Evolutionary conservation across 2,797 vertebrate species (phyloP).

Genomic region (Champsocephalus esox): DNA sequence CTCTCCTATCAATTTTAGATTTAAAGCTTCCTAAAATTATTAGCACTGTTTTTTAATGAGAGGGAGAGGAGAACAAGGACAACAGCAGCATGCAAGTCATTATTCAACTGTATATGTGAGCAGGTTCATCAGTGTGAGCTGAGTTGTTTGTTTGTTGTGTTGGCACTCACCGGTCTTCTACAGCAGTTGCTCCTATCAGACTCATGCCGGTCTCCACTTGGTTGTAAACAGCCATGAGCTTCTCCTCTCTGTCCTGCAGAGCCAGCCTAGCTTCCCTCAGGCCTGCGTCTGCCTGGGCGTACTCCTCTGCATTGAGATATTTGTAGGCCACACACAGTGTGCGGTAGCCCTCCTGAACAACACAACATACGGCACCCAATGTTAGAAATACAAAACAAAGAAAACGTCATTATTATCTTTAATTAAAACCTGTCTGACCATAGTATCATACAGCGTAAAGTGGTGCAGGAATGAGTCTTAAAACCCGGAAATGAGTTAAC

Average conservation of each 20-base stretch:
- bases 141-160: neutral
- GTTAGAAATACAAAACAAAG: neutral
- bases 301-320: slow-evolving; percentile 87
- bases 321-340: slow-evolving; percentile 97
- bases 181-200: slow-evolving; percentile 96
- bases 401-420: neutral
- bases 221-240: slow-evolving; percentile 92
- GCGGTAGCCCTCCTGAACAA: slow-evolving; percentile 92
- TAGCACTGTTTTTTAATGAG: slow-evolving; percentile 10
- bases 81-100: neutral
- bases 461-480: no score
- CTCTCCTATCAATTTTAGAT: neutral
- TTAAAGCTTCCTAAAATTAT: neutral
- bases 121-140: neutral
- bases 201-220: slow-evolving; percentile 94
- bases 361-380: slow-evolving; percentile 30
- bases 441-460: neutral
- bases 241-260: slow-evolving; percentile 95
- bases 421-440: neutral
- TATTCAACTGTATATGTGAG: neutral
- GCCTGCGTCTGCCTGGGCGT: slow-evolving; percentile 84
- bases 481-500: no score
- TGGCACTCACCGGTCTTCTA: slow-evolving; percentile 92
- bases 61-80: neutral
- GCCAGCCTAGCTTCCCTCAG: slow-evolving; percentile 91